phyloP scores from a whole-genome alignment of 2,113 vertebrate species.

The Pan paniscus region DNA sequence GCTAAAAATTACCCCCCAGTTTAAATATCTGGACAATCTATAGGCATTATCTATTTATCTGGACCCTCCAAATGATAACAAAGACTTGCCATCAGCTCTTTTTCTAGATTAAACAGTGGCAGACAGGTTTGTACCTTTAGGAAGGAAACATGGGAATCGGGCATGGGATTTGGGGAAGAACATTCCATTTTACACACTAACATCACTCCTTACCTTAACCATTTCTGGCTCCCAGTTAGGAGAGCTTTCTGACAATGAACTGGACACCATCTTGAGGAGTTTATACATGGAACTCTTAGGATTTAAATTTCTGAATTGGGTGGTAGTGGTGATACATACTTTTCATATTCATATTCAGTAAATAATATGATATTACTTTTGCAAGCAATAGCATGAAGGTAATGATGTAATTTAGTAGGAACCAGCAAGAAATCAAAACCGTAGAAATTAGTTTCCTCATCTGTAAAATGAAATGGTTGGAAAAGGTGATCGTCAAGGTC shows the following conservation, averaged over 20 bases:
- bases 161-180: not conserved
- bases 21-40: not conserved
- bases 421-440: conserved; percentile 54
- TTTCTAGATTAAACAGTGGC: not conserved
- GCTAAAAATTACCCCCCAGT: not conserved
- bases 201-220: not conserved
- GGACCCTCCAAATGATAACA: not conserved
- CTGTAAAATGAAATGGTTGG: conserved; percentile 61
- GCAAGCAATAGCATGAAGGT: conserved; percentile 44
- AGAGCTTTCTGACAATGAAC: not conserved
- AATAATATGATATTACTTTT: conserved; percentile 50
- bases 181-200: not conserved
- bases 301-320: conserved; percentile 32
- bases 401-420: conserved; percentile 34
- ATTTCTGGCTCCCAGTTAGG: not conserved
- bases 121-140: not conserved
- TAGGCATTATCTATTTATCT: not conserved
- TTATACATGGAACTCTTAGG: not conserved
- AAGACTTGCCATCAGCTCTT: not conserved
- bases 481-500: conserved; percentile 9
- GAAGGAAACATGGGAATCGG: not conserved
- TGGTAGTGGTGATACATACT: not conserved
- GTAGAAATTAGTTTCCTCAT: conserved; percentile 61
- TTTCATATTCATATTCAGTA: not conserved
- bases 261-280: not conserved